These are phyloP conservation scores for Nothobranchius furzeri DNA, from an alignment of 2,113 vertebrate species.

Conservation along the genomic window DNA sequence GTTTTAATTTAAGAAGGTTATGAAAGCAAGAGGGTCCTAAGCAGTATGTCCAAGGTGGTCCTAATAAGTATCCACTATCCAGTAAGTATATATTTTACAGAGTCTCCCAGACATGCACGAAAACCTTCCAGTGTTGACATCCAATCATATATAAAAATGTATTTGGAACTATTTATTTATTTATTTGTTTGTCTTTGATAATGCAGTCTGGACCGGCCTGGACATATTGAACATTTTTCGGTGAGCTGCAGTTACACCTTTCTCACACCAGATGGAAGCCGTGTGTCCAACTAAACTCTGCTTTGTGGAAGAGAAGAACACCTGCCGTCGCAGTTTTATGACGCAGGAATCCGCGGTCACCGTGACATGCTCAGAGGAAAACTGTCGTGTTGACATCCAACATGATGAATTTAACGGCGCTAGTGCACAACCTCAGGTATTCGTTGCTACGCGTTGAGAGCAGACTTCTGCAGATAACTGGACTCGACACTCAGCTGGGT, in stretches of 20 bases:
- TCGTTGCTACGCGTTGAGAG: conserved; percentile 71
- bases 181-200: too few species aligned
- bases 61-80: too few species aligned
- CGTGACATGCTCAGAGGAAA: conserved; percentile 30
- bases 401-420: conserved; percentile 61
- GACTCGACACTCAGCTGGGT: conserved; percentile 71
- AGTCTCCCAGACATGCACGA: too few species aligned
- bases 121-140: too few species aligned
- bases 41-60: too few species aligned
- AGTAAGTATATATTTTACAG: too few species aligned
- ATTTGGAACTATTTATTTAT: too few species aligned
- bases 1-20: too few species aligned
- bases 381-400: background rate
- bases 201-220: too few species aligned
- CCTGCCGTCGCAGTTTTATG: background rate
- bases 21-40: too few species aligned
- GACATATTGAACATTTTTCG: too few species aligned
- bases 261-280: conserved; percentile 29
- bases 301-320: conserved; percentile 15
- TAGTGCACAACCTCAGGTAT: conserved; percentile 65
- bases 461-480: conserved; percentile 64
- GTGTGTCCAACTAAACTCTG: accelerated
- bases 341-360: conserved; percentile 46
- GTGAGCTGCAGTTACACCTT: background rate
- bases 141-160: too few species aligned